phyloP scores from a whole-genome alignment of 2,113 vertebrate genomes.

The Microcebus ravelobensis region DNA sequence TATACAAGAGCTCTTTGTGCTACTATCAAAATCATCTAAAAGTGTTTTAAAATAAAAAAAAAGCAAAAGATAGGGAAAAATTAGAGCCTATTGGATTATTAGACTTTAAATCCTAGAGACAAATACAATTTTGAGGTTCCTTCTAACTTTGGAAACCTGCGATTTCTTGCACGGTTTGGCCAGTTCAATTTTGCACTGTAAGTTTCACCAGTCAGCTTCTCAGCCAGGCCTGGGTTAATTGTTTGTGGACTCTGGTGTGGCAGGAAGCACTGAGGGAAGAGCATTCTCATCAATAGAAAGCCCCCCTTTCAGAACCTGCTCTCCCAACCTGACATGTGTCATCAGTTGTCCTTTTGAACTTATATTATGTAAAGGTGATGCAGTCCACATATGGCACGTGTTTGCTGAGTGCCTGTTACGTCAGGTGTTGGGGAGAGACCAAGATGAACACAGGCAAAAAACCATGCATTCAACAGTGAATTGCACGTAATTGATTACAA shows the following conservation, averaged over 20 bases:
- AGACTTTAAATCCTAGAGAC: not conserved
- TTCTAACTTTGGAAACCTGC: not conserved
- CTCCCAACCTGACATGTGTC: too few species aligned
- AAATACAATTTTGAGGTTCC: not conserved
- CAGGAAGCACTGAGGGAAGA: not conserved
- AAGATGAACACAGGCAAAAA: not conserved
- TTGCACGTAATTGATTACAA: not conserved
- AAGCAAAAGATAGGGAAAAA: not conserved
- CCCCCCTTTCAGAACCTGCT: not conserved
- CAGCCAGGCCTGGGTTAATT: not conserved
- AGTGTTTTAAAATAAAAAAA: not conserved
- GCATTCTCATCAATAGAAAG: not conserved
- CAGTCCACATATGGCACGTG: not conserved
- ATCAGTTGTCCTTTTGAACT: not conserved
- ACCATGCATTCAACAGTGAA: not conserved
- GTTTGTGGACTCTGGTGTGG: not conserved
- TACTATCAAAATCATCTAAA: not conserved
- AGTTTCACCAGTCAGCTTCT: not conserved
- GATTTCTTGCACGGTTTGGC: not conserved
- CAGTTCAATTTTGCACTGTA: not conserved
- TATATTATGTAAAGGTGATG: not conserved
- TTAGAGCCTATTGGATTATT: not conserved
- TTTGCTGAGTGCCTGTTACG: not conserved
- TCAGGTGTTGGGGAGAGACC: not conserved
- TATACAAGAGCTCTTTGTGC: not conserved